Evolutionary conservation across 2,888 invertebrate species (phyloP).

Genomic region (Andrena dorsata): DNA sequence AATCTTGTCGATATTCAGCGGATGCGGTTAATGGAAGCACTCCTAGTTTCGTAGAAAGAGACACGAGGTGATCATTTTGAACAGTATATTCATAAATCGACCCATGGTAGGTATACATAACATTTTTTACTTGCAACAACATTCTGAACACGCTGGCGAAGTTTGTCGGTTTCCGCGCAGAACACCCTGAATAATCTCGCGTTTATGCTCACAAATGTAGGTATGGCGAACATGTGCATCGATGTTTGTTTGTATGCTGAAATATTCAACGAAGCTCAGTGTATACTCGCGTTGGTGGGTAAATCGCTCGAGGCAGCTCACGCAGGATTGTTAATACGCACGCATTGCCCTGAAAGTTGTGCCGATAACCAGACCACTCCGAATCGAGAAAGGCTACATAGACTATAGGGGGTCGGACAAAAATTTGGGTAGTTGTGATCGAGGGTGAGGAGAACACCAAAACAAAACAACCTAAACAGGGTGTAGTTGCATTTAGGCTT

Average conservation of each 20-base stretch:
- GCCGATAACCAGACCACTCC: neutral
- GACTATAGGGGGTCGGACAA: neutral
- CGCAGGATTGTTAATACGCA: constrained; percentile 49
- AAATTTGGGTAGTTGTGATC: neutral
- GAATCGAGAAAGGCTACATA: neutral
- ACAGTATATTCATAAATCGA: neutral
- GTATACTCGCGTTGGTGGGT: constrained; percentile 8
- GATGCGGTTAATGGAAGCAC: neutral
- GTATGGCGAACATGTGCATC: constrained; percentile 22
- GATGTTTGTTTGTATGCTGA: constrained; percentile 45
- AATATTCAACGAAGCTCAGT: constrained; percentile 39
- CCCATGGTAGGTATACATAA: neutral
- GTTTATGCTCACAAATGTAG: constrained; percentile 1
- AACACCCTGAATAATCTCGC: neutral
- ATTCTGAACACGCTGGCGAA: too few species aligned
- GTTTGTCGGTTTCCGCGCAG: too few species aligned
- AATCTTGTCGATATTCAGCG: neutral
- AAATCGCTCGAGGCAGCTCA: constrained; percentile 34
- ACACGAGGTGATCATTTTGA: neutral
- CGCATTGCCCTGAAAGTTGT: constrained; percentile 17
- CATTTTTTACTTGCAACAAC: too few species aligned
- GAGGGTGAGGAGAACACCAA: too few species aligned
- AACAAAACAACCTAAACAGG: too few species aligned
- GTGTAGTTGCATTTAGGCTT: too few species aligned
- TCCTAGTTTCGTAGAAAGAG: neutral